Conservation (phyloP, 2,113 vertebrate genomes). For the Nycticebus coucang region DNA sequence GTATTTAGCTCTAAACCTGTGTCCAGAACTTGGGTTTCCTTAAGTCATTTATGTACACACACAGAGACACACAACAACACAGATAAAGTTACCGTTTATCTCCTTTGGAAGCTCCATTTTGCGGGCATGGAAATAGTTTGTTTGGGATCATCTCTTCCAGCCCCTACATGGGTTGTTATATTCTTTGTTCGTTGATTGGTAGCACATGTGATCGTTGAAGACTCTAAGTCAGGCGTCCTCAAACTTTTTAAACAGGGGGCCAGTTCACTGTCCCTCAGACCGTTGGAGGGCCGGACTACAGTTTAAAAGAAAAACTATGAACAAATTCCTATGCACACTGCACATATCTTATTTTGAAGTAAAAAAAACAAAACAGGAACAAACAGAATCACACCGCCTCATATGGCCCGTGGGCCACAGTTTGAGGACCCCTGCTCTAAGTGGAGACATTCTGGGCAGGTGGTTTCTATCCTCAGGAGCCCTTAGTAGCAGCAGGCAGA, state of each 20-base stretch:
- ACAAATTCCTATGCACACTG: too few species aligned
- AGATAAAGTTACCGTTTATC: neutral
- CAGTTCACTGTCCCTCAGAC: too few species aligned
- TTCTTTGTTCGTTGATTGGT: neutral
- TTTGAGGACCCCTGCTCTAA: neutral
- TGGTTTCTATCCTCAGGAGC: neutral
- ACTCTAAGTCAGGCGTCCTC: neutral
- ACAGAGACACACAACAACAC: neutral
- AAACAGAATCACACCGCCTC: too few species aligned
- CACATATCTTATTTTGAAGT: too few species aligned
- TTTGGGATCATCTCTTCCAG: neutral
- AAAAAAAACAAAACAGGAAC: too few species aligned
- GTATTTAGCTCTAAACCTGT: neutral
- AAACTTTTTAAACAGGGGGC: too few species aligned
- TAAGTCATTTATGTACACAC: neutral
- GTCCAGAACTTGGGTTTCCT: neutral
- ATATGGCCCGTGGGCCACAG: too few species aligned
- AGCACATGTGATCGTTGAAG: neutral
- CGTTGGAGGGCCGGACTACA: too few species aligned
- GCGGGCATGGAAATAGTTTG: neutral
- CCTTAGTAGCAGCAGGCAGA: neutral
- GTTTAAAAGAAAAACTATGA: too few species aligned
- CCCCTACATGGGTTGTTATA: neutral
- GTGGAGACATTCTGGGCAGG: neutral
- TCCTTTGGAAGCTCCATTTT: neutral